These are phyloP conservation scores for Cisticola juncidis DNA, from an alignment of 2,113 vertebrate genomes.

Conservation along the genomic window DNA sequence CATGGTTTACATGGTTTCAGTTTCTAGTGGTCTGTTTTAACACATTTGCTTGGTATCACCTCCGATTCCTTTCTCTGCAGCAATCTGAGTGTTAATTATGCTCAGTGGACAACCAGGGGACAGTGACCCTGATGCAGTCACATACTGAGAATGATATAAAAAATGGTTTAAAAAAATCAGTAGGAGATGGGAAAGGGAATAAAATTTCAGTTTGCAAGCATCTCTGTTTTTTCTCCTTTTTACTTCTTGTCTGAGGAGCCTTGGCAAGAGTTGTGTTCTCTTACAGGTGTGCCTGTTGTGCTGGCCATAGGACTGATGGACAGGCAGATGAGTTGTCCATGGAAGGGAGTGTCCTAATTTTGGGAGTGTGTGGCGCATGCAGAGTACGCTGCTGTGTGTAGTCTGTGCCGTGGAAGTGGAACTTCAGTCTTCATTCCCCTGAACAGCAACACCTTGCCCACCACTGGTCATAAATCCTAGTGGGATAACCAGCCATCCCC, in stretches of 20 bases:
- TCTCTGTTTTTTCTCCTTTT: neutral
- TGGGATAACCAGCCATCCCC: neutral
- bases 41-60: neutral
- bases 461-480: neutral
- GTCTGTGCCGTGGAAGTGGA: neutral
- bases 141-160: neutral
- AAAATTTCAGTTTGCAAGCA: neutral
- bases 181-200: neutral
- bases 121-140: neutral
- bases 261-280: neutral
- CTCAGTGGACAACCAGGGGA: neutral
- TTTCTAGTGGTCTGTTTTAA: neutral
- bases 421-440: fast-evolving
- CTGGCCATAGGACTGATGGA: neutral
- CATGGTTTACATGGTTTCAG: neutral
- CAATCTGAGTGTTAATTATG: neutral
- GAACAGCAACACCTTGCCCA: neutral
- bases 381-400: neutral
- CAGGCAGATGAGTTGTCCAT: neutral
- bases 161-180: neutral
- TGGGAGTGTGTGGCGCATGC: fast-evolving
- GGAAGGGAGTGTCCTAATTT: neutral
- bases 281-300: neutral
- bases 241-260: neutral
- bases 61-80: neutral